A percentile compares a stretch with the other conserved stretches of the same genome.
These are phyloP conservation scores for Zosterops hypoxanthus DNA, from an alignment of 2,113 vertebrate genomes.

Conservation along the genomic window DNA sequence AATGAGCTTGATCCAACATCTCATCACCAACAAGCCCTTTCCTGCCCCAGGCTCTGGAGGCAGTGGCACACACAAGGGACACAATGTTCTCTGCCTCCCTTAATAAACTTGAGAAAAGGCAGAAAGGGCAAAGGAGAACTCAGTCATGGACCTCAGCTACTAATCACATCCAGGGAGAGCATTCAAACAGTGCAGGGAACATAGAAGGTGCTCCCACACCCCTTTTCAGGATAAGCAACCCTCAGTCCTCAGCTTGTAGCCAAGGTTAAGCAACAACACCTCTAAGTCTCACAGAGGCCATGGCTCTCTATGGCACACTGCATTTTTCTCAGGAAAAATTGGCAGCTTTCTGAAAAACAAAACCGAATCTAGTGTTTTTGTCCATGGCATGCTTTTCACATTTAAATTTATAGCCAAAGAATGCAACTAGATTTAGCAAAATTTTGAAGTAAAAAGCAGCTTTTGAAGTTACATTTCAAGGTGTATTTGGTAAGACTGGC, in stretches of 20 bases:
- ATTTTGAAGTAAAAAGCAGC: not conserved
- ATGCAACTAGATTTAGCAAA: not conserved
- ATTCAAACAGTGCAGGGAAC: not conserved
- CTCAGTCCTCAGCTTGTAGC: not conserved
- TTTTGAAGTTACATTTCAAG: not conserved
- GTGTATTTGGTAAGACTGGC: not conserved
- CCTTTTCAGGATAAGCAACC: not conserved
- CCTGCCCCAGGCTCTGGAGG: not conserved
- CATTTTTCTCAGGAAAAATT: not conserved
- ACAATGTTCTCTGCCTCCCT: not conserved
- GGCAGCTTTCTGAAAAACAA: not conserved
- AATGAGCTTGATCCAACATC: not conserved
- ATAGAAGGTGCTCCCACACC: not conserved
- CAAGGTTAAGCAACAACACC: not conserved
- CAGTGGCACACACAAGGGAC: not conserved
- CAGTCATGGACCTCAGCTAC: not conserved
- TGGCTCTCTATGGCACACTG: not conserved
- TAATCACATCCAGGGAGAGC: not conserved
- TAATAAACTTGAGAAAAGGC: not conserved
- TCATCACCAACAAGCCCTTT: not conserved
- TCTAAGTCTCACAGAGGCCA: not conserved
- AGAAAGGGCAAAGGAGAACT: not conserved
- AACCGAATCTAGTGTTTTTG: not conserved
- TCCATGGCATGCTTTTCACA: not conserved
- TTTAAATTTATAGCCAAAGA: not conserved